A percentile compares a stretch with the other conserved stretches of the same genome.
Evolutionary conservation across 2,888 invertebrate species (phyloP).

Genomic region (Spodoptera picta): DNA sequence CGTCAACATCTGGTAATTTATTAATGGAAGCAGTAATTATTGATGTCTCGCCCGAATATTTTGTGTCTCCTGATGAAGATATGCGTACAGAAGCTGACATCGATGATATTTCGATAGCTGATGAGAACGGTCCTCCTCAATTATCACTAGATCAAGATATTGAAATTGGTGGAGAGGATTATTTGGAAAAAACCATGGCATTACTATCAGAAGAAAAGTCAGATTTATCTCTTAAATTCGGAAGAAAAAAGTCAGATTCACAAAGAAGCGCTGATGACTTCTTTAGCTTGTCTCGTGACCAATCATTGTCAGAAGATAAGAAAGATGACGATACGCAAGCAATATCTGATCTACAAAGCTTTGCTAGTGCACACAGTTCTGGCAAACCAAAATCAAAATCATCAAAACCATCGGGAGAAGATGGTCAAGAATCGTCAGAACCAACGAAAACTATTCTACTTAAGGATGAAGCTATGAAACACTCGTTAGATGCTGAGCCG

Average conservation of each 20-base stretch:
- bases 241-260: slow-evolving; percentile 91
- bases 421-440: slow-evolving; percentile 74
- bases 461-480: slow-evolving; percentile 71
- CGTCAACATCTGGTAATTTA: slow-evolving; percentile 95
- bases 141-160: slow-evolving; percentile 86
- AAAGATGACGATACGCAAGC: slow-evolving; percentile 89
- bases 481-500: slow-evolving; percentile 49
- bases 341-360: slow-evolving; percentile 89
- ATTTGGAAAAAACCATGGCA: slow-evolving; percentile 84
- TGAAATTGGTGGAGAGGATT: slow-evolving; percentile 88
- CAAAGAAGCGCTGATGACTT: slow-evolving; percentile 90
- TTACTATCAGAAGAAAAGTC: slow-evolving; percentile 85
- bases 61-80: slow-evolving; percentile 93
- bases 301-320: slow-evolving; percentile 89
- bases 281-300: slow-evolving; percentile 90
- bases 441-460: slow-evolving; percentile 69
- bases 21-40: slow-evolving; percentile 97
- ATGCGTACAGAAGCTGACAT: slow-evolving; percentile 95
- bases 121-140: slow-evolving; percentile 89
- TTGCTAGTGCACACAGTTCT: slow-evolving; percentile 90
- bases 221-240: slow-evolving; percentile 88
- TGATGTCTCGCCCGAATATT: slow-evolving; percentile 95
- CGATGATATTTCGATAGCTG: slow-evolving; percentile 95
- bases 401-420: slow-evolving; percentile 72
- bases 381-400: slow-evolving; percentile 80